A percentile compares a stretch with the other conserved stretches of the same genome.
These are phyloP conservation scores for Chymomyza costata DNA, from an alignment of 1,140 invertebrate genomes.

Conservation along the genomic window DNA sequence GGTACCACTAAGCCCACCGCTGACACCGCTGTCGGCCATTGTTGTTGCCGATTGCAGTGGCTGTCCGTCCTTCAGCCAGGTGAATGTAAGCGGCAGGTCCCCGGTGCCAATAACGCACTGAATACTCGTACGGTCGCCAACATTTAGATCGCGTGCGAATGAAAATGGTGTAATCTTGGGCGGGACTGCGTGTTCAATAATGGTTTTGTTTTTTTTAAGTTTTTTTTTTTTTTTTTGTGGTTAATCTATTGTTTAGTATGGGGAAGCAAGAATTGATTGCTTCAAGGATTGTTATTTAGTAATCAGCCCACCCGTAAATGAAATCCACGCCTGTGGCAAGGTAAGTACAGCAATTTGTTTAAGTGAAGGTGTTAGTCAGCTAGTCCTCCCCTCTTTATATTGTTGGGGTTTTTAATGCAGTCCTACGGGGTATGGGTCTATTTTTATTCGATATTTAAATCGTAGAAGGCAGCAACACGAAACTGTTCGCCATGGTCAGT, in stretches of 20 bases:
- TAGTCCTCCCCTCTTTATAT: constrained; percentile 1
- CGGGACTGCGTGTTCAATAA: constrained; percentile 77
- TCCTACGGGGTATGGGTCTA: too few relatives aligned
- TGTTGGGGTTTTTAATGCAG: too few relatives aligned
- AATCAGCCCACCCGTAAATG: too few relatives aligned
- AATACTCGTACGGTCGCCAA: constrained; percentile 82
- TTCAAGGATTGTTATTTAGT: too few relatives aligned
- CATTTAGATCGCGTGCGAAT: constrained; percentile 82
- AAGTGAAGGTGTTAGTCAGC: constrained; percentile 9
- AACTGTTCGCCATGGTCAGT: too few relatives aligned
- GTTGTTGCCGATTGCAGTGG: constrained; percentile 47
- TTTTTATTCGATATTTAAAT: too few relatives aligned
- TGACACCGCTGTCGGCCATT: constrained; percentile 39
- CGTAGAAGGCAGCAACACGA: too few relatives aligned
- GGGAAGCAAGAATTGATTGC: too few relatives aligned
- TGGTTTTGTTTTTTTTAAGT: not conserved
- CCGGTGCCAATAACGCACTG: constrained; percentile 83
- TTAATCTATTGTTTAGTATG: too few relatives aligned
- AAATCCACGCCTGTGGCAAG: constrained; percentile 9
- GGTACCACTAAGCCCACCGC: constrained; percentile 57
- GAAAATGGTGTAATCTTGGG: constrained; percentile 82
- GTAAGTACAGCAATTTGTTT: not conserved
- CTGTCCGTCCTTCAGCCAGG: constrained; percentile 83
- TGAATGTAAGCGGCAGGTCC: constrained; percentile 81
- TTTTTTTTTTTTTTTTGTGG: not conserved